A percentile compares a stretch with the other conserved stretches of the same genome.
phyloP scores from a whole-genome alignment of 2,888 invertebrate genomes.

The Sussaba pulchella region DNA sequence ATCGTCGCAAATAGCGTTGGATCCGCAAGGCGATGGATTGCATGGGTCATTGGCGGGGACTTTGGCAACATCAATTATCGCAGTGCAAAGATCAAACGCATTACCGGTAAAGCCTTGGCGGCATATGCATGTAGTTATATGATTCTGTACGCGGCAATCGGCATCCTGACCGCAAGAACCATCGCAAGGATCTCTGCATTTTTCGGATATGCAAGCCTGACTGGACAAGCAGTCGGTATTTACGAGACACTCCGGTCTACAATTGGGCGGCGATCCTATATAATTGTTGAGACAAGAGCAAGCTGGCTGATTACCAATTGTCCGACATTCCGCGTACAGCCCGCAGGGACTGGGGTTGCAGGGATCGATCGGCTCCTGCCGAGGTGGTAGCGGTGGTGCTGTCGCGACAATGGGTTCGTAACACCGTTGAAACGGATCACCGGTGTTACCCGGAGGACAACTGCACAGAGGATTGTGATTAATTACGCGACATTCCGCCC shows the following conservation, averaged over 20 bases:
- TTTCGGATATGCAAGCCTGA: slow-evolving; percentile 89
- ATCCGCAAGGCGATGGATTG: slow-evolving; percentile 91
- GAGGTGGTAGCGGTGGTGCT: slow-evolving; percentile 71
- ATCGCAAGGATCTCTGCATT: slow-evolving; percentile 89
- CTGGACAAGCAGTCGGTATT: slow-evolving; percentile 88
- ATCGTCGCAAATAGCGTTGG: slow-evolving; percentile 82
- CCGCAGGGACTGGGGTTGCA: slow-evolving; percentile 92
- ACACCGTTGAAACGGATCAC: slow-evolving; percentile 93
- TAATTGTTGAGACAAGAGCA: slow-evolving; percentile 89
- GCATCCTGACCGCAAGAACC: slow-evolving; percentile 91
- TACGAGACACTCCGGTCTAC: slow-evolving; percentile 88
- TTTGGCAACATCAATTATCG: slow-evolving; percentile 82
- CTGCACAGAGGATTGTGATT: slow-evolving; percentile 94
- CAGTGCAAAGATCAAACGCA: slow-evolving; percentile 87
- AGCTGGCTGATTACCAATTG: slow-evolving; percentile 86
- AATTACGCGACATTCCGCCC: slow-evolving; percentile 91
- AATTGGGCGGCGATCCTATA: slow-evolving; percentile 89
- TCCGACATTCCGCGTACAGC: slow-evolving; percentile 88
- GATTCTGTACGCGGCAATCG: slow-evolving; percentile 89
- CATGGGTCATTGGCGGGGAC: slow-evolving; percentile 86
- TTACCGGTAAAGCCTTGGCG: slow-evolving; percentile 88
- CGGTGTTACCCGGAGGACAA: slow-evolving; percentile 90
- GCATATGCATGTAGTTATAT: slow-evolving; percentile 89
- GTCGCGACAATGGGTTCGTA: slow-evolving; percentile 76
- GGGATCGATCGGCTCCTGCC: slow-evolving; percentile 85